These are phyloP conservation scores for Xanthia icteritia DNA, from an alignment of 2,888 invertebrate species.

Conservation along the genomic window DNA sequence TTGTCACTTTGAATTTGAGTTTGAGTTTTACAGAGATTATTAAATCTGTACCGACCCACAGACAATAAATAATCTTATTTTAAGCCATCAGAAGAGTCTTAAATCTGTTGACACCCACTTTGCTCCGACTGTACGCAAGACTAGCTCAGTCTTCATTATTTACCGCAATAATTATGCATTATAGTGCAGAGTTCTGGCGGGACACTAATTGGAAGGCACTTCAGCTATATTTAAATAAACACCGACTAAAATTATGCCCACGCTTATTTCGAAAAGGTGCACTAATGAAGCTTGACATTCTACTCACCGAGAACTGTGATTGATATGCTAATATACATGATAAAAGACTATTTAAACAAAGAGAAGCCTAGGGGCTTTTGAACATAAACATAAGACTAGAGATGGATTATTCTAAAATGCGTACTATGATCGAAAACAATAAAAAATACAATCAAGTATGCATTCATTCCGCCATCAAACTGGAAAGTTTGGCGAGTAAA, in stretches of 20 bases:
- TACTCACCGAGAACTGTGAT: slow-evolving; percentile 16
- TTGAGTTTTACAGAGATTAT: not conserved
- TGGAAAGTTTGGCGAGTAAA: too few relatives aligned
- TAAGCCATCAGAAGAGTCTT: not conserved
- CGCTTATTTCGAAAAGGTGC: slow-evolving; percentile 45
- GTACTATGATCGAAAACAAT: too few relatives aligned
- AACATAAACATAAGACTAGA: not conserved
- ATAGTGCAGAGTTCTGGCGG: slow-evolving; percentile 13
- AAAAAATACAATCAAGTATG: not conserved
- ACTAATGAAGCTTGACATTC: slow-evolving; percentile 62
- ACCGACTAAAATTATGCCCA: slow-evolving; percentile 39
- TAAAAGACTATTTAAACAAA: not conserved
- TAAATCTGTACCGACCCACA: not conserved
- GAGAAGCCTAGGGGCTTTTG: not conserved
- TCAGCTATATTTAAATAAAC: slow-evolving; percentile 52
- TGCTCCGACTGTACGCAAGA: not conserved
- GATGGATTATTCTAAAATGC: not conserved
- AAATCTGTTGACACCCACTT: not conserved
- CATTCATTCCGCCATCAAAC: not conserved
- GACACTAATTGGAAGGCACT: slow-evolving; percentile 56
- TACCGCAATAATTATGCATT: slow-evolving; percentile 28
- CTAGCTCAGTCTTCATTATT: slow-evolving; percentile 19
- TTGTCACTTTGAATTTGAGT: too few relatives aligned
- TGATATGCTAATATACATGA: slow-evolving; percentile 45
- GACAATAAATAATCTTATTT: not conserved